These are phyloP conservation scores for Podarcis muralis DNA, from an alignment of 2,113 vertebrate species.

Conservation along the genomic window DNA sequence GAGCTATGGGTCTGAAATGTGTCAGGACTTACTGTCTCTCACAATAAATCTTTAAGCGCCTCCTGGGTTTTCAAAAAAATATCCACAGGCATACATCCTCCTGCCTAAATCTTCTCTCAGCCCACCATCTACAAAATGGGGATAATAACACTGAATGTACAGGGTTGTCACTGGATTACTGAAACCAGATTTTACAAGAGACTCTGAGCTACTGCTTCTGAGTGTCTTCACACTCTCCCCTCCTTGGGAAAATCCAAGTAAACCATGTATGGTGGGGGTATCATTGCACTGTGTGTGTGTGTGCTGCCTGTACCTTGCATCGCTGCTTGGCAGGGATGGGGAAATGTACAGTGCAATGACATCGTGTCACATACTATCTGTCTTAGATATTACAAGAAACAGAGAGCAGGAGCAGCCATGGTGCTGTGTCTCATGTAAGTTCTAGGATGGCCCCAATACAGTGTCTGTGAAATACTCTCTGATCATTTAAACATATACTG, in stretches of 20 bases:
- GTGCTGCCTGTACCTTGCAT: not conserved
- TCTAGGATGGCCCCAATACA: not conserved
- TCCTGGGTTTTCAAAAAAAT: not conserved
- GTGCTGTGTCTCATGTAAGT: not conserved
- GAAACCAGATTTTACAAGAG: not conserved
- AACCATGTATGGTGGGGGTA: not conserved
- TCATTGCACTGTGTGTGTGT: no score
- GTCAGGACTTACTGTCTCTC: not conserved
- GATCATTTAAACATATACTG: not conserved
- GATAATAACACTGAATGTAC: not conserved
- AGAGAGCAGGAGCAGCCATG: not conserved
- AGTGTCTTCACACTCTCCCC: not conserved
- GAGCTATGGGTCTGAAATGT: not conserved
- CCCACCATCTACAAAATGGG: not conserved
- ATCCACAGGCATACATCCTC: not conserved
- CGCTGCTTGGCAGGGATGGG: not conserved
- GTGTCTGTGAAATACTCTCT: not conserved
- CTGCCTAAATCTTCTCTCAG: conserved; percentile 2
- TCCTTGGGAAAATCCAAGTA: not conserved
- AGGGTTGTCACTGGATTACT: not conserved
- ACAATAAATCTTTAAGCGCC: not conserved
- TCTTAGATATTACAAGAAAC: not conserved
- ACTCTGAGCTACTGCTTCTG: not conserved
- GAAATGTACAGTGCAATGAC: not conserved
- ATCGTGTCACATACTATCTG: not conserved